These are phyloP conservation scores for Simalia tracyae DNA, from an alignment of 2,797 vertebrate species.

Conservation along the genomic window DNA sequence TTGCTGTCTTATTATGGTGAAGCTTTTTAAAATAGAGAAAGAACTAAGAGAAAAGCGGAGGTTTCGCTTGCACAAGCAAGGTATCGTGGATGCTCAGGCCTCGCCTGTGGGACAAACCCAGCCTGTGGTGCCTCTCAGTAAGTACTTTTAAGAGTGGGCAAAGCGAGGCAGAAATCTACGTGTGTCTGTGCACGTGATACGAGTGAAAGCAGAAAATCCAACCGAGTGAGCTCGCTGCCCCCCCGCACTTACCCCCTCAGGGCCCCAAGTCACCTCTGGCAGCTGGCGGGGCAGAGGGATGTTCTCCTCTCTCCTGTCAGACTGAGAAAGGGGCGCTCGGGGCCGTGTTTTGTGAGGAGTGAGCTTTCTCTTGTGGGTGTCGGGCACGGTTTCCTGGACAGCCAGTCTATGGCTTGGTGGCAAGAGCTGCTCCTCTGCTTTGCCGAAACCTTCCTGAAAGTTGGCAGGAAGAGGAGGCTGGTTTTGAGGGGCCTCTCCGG, in stretches of 20 bases:
- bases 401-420: no score
- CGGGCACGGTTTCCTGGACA: not conserved
- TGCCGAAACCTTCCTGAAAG: not conserved
- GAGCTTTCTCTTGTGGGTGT: not conserved
- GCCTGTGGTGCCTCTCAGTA: not conserved
- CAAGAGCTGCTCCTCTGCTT: not conserved
- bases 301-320: not conserved
- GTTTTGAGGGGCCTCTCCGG: no score
- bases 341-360: not conserved
- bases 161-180: rapidly evolving
- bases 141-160: not conserved
- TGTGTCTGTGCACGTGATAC: not conserved
- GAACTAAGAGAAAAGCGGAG: not conserved
- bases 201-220: not conserved
- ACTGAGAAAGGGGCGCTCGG: not conserved
- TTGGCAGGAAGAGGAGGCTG: not conserved
- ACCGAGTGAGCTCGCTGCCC: not conserved
- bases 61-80: not conserved
- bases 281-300: not conserved
- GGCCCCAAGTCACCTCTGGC: not conserved
- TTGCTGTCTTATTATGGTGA: not conserved
- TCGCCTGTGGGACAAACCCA: not conserved
- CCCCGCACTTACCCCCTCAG: not conserved
- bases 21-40: not conserved
- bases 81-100: not conserved